Evolutionary conservation across 1,140 invertebrate species (phyloP).

Genomic region (Hesperophylax magnus): DNA sequence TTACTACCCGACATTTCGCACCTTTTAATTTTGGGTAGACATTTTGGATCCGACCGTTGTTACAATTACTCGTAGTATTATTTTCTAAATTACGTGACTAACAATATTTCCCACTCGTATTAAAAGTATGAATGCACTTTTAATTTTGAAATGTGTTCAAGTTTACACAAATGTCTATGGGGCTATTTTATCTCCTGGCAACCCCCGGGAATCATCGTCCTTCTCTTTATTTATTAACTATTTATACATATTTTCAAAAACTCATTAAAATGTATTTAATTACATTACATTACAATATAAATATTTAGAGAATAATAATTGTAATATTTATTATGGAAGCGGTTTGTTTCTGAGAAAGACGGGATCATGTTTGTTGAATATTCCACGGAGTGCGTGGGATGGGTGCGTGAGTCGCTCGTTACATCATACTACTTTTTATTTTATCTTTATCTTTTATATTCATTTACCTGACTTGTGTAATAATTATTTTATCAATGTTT

Average conservation of each 20-base stretch:
- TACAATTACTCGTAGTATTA: conserved; percentile 37
- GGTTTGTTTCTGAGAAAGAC: conserved; percentile 16
- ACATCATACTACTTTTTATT: conserved; percentile 46
- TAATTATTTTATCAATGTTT: conserved; percentile 15
- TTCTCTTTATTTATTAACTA: conserved; percentile 35
- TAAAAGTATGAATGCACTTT: conserved; percentile 7
- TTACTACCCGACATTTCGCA: conserved; percentile 24
- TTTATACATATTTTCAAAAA: conserved; percentile 31
- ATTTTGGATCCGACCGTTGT: conserved; percentile 35
- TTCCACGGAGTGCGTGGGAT: conserved; percentile 41
- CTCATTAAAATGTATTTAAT: conserved; percentile 46
- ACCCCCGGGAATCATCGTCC: too few species aligned
- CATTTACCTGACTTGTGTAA: conserved; percentile 8
- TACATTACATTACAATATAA: conserved; percentile 38
- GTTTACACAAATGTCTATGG: too few species aligned
- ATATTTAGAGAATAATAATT: conserved; percentile 49
- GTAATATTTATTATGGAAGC: conserved; percentile 51
- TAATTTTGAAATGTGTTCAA: conserved; percentile 15
- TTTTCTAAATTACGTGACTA: conserved; percentile 20
- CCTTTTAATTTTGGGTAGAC: conserved; percentile 37
- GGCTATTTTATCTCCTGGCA: too few species aligned
- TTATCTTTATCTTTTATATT: conserved; percentile 13
- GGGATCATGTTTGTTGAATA: conserved; percentile 45
- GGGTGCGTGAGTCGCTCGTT: conserved; percentile 50
- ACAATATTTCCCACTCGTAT: conserved; percentile 12